phyloP scores from a whole-genome alignment of 2,113 vertebrate species.

The Empidonax traillii region DNA sequence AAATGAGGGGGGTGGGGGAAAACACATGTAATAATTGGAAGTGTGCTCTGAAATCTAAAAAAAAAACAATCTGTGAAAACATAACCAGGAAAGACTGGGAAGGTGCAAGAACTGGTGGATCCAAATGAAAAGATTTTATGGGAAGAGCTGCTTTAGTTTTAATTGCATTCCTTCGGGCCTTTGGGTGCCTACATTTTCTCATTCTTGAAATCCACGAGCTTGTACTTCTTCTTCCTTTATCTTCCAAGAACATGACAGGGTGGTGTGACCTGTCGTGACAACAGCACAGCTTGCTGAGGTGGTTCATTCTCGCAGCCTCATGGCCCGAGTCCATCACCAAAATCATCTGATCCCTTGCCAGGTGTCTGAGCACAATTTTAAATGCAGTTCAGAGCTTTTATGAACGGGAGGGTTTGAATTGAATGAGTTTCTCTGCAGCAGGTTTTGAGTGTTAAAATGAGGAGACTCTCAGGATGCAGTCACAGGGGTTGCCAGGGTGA shows the following conservation, averaged over 20 bases:
- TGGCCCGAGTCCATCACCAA: background rate
- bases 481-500: background rate
- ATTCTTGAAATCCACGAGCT: background rate
- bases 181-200: background rate
- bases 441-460: background rate
- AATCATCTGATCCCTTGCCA: constrained; percentile 53
- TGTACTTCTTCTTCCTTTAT: constrained; percentile 12
- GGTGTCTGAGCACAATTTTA: background rate
- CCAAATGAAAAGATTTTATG: background rate
- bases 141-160: background rate
- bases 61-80: background rate
- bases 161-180: background rate
- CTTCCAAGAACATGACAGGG: background rate
- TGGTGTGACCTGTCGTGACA: background rate
- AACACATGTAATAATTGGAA: background rate
- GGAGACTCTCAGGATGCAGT: background rate
- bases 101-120: background rate
- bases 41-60: background rate
- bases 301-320: background rate
- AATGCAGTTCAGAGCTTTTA: background rate
- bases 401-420: background rate
- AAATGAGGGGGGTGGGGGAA: background rate
- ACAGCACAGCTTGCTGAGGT: background rate
- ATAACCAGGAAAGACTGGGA: background rate
- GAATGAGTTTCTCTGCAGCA: background rate